These are phyloP conservation scores for Eustalomyia histrio DNA, from an alignment of 2,888 invertebrate genomes.

Conservation along the genomic window DNA sequence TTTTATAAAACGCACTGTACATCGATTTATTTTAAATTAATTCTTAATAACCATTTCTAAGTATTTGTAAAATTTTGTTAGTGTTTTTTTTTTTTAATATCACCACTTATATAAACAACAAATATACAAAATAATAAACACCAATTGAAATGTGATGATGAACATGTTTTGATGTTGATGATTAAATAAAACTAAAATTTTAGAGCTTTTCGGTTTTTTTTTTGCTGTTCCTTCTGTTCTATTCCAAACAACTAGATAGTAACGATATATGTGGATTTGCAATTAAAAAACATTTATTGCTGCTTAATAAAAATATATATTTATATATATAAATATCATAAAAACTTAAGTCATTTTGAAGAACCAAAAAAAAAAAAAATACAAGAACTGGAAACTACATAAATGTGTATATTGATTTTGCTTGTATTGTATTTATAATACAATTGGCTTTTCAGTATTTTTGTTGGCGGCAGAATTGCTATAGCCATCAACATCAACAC, in stretches of 20 bases:
- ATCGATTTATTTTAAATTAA: background rate
- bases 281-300: constrained; percentile 54
- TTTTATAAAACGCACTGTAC: background rate
- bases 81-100: background rate
- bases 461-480: constrained; percentile 20
- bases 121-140: constrained; percentile 20
- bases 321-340: constrained; percentile 45
- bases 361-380: constrained; percentile 9
- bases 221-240: no score
- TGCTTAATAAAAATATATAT: constrained; percentile 53
- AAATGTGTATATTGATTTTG: background rate
- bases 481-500: constrained; percentile 20
- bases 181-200: constrained; percentile 27
- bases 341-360: constrained; percentile 45
- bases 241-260: background rate
- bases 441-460: background rate
- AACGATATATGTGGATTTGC: constrained; percentile 23
- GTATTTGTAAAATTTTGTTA: background rate
- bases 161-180: constrained; percentile 34
- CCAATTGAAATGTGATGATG: constrained; percentile 27
- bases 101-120: constrained; percentile 21
- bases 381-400: background rate
- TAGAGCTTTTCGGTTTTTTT: no score
- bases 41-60: background rate
- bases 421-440: background rate